Evolutionary conservation across 2,797 vertebrate genomes (phyloP).

Genomic region (Caiman crocodilus): DNA sequence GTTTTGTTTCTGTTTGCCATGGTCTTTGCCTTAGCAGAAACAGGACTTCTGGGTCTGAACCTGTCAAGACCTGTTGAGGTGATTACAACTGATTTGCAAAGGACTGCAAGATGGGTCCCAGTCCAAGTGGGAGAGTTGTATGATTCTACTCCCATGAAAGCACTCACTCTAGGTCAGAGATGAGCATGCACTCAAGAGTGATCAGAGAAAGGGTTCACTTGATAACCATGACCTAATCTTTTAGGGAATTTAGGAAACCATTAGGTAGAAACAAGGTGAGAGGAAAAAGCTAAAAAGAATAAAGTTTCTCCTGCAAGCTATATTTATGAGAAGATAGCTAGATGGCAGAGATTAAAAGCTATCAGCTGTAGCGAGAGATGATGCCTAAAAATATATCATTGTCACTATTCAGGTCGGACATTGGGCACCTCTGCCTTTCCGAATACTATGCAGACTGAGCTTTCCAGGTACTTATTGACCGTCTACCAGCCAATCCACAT

Average conservation of each 20-base stretch:
- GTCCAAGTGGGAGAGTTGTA: neutral
- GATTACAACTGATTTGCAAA: neutral
- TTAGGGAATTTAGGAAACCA: neutral
- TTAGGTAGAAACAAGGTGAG: neutral
- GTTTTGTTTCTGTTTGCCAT: too few relatives aligned
- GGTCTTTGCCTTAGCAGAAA: too few relatives aligned
- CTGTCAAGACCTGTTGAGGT: neutral
- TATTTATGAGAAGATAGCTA: neutral
- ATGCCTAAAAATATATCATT: neutral
- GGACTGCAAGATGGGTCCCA: neutral
- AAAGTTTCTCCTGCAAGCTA: neutral
- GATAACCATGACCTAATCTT: neutral
- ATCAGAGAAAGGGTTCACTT: too few relatives aligned
- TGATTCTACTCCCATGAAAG: neutral
- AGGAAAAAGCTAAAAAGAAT: neutral
- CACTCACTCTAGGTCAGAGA: too few relatives aligned
- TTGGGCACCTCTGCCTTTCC: neutral
- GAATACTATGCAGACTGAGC: neutral
- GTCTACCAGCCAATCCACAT: neutral
- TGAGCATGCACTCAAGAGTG: neutral
- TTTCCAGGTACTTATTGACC: neutral
- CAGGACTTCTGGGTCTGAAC: neutral
- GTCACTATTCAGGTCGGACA: neutral
- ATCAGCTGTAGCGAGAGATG: neutral
- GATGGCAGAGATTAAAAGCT: neutral